Base-by-base conservation (phyloP, 2,797 vertebrate species). In the Betta splendens region DNA sequence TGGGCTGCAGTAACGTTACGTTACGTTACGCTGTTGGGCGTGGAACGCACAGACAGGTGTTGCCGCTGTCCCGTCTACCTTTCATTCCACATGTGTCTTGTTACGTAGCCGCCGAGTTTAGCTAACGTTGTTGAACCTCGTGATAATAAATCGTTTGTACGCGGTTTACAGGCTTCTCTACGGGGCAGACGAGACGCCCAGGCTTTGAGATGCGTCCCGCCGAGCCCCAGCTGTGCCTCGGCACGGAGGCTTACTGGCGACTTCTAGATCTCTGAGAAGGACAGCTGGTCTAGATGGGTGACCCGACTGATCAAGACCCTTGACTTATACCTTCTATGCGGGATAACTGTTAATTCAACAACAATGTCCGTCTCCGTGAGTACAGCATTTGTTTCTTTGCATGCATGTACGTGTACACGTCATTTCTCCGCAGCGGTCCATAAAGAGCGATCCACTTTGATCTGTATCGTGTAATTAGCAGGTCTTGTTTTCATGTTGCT, bases 301-400 rank as follows among this genome's bases (percentile, higher is more conserved):
- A 85, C n/a, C 80, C 23, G 64, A 75, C 57, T 58, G 55, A 65
- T 16, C 68, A 25, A 32, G 48, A 76, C 51, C 3, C 37, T 39
- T 22, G 52, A 53, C 32, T 56, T 60, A 22, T 31, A 75, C 51
- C 64, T 80, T 72, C 64, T 69, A 58, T 25, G 58, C 83, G 68
- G 75, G 57, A 20, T 16, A 63, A 45, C 69, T 39, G 37, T 45
- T 21, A 46, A 39, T 22, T 17, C 42, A 4, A 48, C 71, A 70
- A 81, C 56, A 11, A 93, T 93, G 92, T 92, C 92, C 40, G 90
- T 93, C 55, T 93, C 92, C 17, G 92, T 93, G 73, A 93, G 92
- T 92, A 82, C 40, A 54, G 9, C 17, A 12, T 21, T 49, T 43
- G 3, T 22, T 16, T 60, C 9, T 42, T 67, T 67, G 32, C 7